Evolutionary conservation across 1,140 invertebrate genomes (phyloP).

Genomic region (Streblospio benedicti): DNA sequence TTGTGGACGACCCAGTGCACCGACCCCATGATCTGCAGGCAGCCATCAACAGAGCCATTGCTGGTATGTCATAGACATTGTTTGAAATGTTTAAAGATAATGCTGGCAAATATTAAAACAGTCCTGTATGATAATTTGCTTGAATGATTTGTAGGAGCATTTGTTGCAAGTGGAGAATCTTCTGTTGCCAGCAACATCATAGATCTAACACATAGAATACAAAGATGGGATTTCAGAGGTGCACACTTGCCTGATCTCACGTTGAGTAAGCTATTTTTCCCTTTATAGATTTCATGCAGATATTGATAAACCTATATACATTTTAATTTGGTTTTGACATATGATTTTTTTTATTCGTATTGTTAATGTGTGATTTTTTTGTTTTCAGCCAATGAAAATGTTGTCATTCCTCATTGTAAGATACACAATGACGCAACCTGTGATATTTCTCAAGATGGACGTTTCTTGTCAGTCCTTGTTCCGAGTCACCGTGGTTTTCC

Average conservation of each 20-base stretch:
- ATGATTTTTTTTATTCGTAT: too few species aligned
- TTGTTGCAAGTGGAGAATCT: conserved; percentile 38
- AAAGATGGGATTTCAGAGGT: conserved; percentile 73
- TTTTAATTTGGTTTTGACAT: too few species aligned
- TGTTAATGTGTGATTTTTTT: too few species aligned
- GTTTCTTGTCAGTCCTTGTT: conserved; percentile 65
- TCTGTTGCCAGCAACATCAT: conserved; percentile 40
- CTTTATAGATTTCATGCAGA: too few species aligned
- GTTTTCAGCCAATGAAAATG: conserved; percentile 60
- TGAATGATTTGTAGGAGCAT: conserved; percentile 29
- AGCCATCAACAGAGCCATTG: conserved; percentile 40
- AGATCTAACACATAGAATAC: conserved; percentile 59
- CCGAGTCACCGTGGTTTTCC: conserved; percentile 51
- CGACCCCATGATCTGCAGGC: conserved; percentile 33
- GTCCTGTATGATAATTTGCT: background rate
- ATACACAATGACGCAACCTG: conserved; percentile 81
- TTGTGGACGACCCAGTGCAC: conserved; percentile 34
- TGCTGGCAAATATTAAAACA: conserved; percentile 1
- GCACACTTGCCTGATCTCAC: conserved; percentile 64
- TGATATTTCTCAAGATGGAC: conserved; percentile 71
- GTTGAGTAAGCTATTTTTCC: conserved; percentile 60
- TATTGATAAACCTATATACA: too few species aligned
- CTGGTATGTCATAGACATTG: conserved; percentile 23
- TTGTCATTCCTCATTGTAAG: conserved; percentile 71
- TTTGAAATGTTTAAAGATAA: background rate